These are phyloP conservation scores for Aphelenchoides fujianensis DNA, from an alignment of 1,140 invertebrate species.

Conservation along the genomic window DNA sequence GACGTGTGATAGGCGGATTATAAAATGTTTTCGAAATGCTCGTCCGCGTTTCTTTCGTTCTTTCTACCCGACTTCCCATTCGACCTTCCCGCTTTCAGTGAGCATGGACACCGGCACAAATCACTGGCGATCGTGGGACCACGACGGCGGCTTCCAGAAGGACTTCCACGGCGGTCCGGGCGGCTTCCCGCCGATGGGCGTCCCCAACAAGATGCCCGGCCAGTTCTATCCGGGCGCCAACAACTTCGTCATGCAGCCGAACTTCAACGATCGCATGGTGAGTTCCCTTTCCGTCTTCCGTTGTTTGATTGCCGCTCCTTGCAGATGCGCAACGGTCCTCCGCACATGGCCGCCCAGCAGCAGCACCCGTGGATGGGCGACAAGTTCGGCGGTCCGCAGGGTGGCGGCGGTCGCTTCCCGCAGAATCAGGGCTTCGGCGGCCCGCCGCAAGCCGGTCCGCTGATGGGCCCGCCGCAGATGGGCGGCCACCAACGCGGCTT, in stretches of 20 bases:
- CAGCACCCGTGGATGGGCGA: conserved; percentile 13
- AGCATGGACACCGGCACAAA: not conserved
- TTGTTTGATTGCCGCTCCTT: not conserved
- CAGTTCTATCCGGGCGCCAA: not conserved
- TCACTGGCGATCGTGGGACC: conserved; percentile 3
- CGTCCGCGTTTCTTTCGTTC: no score
- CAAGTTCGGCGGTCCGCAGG: conserved; percentile 12
- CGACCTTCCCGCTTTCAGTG: not conserved
- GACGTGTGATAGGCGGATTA: no score
- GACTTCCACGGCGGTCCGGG: not conserved
- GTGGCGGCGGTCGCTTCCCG: conserved; percentile 3
- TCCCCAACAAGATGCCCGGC: not conserved
- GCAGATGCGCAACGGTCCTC: conserved; percentile 22
- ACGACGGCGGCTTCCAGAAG: conserved; percentile 7
- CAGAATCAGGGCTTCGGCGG: conserved; percentile 8
- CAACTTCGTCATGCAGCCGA: conserved; percentile 15
- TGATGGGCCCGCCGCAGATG: not conserved
- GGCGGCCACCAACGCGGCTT: not conserved
- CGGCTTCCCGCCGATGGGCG: not conserved
- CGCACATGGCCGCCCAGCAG: conserved; percentile 16
- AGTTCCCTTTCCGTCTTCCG: not conserved
- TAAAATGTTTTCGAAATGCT: no score
- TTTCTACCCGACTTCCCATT: no score
- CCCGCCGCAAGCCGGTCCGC: conserved; percentile 4
- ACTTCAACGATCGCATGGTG: conserved; percentile 20